Evolutionary conservation across 37 sponge, comb jelly and placozoan genomes (phyloP).

Genomic region (Lycopodina hypogea): DNA sequence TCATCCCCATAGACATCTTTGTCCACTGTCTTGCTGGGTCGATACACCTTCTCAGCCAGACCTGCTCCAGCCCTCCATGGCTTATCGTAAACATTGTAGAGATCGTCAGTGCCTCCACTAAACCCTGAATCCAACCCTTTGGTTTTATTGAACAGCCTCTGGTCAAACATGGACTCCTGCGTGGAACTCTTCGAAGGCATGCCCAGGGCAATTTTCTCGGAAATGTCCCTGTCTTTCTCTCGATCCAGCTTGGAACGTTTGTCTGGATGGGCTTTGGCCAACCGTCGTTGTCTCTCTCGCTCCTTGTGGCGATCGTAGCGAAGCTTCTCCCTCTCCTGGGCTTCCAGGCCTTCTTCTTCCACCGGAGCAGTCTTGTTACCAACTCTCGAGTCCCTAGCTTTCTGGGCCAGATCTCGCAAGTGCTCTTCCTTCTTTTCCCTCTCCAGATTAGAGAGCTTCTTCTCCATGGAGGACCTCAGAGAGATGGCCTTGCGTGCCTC

Average conservation of each 20-base stretch:
- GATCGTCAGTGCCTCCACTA: slow-evolving; percentile 76
- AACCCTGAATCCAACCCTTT: slow-evolving; percentile 88
- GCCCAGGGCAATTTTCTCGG: slow-evolving; percentile 96
- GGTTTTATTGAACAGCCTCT: slow-evolving; percentile 90
- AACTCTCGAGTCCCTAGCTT: slow-evolving; percentile 87
- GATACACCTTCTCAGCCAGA: slow-evolving; percentile 80
- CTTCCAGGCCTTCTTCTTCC: slow-evolving; percentile 56
- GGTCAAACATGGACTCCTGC: slow-evolving; percentile 91
- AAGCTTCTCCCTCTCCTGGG: slow-evolving; percentile 85
- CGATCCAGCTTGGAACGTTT: slow-evolving; percentile 71
- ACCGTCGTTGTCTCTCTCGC: slow-evolving; percentile 88
- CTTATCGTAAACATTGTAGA: slow-evolving; percentile 97
- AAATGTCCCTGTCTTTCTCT: slow-evolving; percentile 88
- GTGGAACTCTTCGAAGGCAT: slow-evolving; percentile 56
- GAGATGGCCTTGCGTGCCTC: slow-evolving; percentile 95
- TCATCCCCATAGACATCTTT: slow-evolving; percentile 97
- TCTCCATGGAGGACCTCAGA: slow-evolving; percentile 77
- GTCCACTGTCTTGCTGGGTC: slow-evolving; percentile 88
- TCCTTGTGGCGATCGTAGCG: slow-evolving; percentile 97
- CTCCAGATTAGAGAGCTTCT: slow-evolving; percentile 87
- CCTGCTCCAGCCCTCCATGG: slow-evolving; percentile 93
- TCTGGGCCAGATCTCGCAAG: slow-evolving; percentile 82
- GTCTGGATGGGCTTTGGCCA: slow-evolving; percentile 79
- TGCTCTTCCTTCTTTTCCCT: slow-evolving; percentile 84
- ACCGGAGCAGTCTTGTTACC: slow-evolving; percentile 55